phyloP scores from a whole-genome alignment of 2,797 vertebrate species.

The Xiphophorus birchmanni region DNA sequence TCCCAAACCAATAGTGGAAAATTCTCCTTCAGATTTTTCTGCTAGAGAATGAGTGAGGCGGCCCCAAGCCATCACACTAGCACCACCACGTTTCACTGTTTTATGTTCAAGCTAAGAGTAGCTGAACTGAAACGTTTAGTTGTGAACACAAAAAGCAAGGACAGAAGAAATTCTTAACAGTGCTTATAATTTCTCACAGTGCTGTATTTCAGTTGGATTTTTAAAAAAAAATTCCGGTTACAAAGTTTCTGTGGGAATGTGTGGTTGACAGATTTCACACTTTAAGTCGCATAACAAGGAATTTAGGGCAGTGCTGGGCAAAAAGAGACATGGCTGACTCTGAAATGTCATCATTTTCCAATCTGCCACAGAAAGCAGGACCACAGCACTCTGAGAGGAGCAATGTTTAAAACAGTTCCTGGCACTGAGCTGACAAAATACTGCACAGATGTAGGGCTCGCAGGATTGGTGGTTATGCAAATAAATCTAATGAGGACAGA shows the following conservation, averaged over 20 bases:
- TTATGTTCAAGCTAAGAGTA: neutral
- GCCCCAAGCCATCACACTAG: neutral
- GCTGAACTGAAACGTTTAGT: neutral
- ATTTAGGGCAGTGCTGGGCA: neutral
- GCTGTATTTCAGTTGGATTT: neutral
- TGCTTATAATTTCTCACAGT: neutral
- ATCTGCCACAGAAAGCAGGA: slow-evolving; percentile 10
- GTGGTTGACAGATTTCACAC: neutral
- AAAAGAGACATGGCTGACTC: neutral
- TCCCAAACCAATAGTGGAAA: neutral
- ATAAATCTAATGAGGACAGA: slow-evolving; percentile 1
- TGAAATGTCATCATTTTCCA: neutral
- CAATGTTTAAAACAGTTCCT: slow-evolving; percentile 41
- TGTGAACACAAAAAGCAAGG: neutral
- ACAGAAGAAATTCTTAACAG: neutral
- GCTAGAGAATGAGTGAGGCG: neutral
- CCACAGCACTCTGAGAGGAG: slow-evolving; percentile 43
- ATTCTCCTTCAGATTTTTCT: neutral
- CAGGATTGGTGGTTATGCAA: neutral
- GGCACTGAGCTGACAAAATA: slow-evolving; percentile 20
- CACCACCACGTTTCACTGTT: neutral
- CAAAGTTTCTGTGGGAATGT: neutral
- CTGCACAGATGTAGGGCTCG: neutral
- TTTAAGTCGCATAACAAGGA: neutral
- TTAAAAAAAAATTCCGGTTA: no score